Evolutionary conservation across 2,113 vertebrate species (phyloP).

Genomic region (Notiomystis cincta): DNA sequence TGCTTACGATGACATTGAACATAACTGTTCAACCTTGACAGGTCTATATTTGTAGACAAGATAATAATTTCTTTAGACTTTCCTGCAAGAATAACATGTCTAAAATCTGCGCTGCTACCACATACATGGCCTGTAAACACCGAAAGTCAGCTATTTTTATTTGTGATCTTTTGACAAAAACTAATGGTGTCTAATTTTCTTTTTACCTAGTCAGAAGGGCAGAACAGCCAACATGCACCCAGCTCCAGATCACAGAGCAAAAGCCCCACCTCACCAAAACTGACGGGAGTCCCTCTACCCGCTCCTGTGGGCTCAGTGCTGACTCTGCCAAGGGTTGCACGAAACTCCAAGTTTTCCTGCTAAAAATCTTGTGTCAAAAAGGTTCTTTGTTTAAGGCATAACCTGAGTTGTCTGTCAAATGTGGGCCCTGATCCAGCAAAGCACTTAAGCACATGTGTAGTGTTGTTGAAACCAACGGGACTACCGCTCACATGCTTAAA

Average conservation of each 20-base stretch:
- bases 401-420: constrained; percentile 59
- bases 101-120: constrained; percentile 3
- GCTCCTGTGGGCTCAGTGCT: background rate
- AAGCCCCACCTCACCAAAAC: background rate
- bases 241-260: background rate
- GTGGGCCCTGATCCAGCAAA: constrained; percentile 44
- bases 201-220: background rate
- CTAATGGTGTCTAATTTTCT: background rate
- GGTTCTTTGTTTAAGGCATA: constrained; percentile 55
- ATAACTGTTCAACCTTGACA: constrained; percentile 45
- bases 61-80: constrained; percentile 27
- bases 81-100: constrained; percentile 32
- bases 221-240: background rate
- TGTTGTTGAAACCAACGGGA: constrained; percentile 15
- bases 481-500: constrained; percentile 16
- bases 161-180: background rate
- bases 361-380: constrained; percentile 42
- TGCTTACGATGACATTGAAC: constrained; percentile 36
- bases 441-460: constrained; percentile 65
- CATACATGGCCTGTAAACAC: background rate
- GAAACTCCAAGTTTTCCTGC: background rate
- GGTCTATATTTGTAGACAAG: constrained; percentile 32
- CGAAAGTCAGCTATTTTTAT: background rate
- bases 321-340: background rate
- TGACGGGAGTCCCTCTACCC: background rate